Conservation (phyloP, 2,888 invertebrate species). For the Syrphus vitripennis region DNA sequence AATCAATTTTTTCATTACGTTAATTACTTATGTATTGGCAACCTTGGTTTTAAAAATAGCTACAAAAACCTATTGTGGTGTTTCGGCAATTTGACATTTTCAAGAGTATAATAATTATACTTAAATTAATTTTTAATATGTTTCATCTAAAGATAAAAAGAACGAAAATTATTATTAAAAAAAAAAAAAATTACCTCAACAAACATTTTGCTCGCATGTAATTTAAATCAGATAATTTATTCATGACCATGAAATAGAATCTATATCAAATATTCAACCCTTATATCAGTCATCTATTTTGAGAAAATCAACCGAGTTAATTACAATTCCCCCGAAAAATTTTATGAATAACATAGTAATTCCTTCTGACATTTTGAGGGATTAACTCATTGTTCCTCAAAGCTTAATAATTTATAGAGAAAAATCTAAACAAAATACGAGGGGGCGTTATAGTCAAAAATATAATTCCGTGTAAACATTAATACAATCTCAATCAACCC, state of each 20-base stretch:
- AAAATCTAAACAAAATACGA: neutral
- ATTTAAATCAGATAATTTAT: constrained; percentile 35
- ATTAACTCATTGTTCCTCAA: neutral
- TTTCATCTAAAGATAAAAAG: too few species aligned
- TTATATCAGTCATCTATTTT: constrained; percentile 11
- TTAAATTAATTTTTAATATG: too few species aligned
- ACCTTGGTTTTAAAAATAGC: too few species aligned
- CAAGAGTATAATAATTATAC: too few species aligned
- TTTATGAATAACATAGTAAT: constrained; percentile 18
- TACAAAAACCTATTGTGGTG: too few species aligned
- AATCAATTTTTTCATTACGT: too few species aligned
- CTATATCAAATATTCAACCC: neutral
- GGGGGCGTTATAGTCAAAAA: constrained; percentile 49
- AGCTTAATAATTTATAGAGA: neutral
- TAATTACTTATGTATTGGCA: too few species aligned
- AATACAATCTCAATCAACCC: neutral
- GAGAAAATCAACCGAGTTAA: neutral
- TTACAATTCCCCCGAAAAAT: neutral
- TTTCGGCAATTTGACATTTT: too few species aligned
- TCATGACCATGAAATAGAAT: neutral
- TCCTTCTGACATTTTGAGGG: neutral
- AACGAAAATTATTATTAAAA: too few species aligned
- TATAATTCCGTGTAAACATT: neutral
- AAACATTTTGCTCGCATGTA: neutral
- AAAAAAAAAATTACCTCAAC: too few species aligned